Percentiles rank a stretch among this genome's conserved stretches.
Conservation (phyloP, 2,888 invertebrate genomes). For the Crematogaster levior region DNA sequence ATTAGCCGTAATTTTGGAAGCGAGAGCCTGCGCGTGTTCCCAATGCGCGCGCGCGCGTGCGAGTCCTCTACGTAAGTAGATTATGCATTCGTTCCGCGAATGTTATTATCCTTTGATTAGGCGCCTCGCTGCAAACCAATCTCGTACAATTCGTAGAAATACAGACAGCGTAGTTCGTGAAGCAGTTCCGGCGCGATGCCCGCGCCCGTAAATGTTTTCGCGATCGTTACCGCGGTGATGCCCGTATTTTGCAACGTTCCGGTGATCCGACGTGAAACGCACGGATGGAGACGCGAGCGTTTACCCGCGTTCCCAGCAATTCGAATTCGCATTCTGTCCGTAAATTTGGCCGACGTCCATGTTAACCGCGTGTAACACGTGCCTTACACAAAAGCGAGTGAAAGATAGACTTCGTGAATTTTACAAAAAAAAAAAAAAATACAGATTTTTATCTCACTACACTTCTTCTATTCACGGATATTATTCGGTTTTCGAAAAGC, state of each 20-base stretch:
- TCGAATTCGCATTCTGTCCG: constrained; percentile 35
- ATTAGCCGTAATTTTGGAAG: constrained; percentile 66
- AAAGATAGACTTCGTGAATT: constrained; percentile 6
- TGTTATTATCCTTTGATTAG: constrained; percentile 70
- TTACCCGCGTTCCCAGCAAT: constrained; percentile 36
- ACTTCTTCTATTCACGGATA: not conserved
- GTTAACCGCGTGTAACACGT: constrained; percentile 37
- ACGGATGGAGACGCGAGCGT: constrained; percentile 48
- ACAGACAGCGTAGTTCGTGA: constrained; percentile 13
- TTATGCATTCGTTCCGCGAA: constrained; percentile 66
- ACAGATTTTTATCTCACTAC: not conserved
- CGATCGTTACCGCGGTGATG: constrained; percentile 51
- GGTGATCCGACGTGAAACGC: constrained; percentile 53
- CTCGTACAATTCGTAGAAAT: constrained; percentile 42
- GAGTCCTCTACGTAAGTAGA: constrained; percentile 57
- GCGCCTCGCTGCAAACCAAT: constrained; percentile 44
- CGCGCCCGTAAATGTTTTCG: constrained; percentile 44
- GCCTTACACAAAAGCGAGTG: constrained; percentile 27
- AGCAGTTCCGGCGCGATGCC: constrained; percentile 18
- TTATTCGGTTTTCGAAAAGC: not conserved
- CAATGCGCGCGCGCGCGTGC: constrained; percentile 3
- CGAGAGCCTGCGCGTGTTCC: constrained; percentile 40
- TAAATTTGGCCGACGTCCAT: constrained; percentile 39
- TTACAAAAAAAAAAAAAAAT: no score
- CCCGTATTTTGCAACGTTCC: constrained; percentile 49